Evolutionary conservation across 2,888 invertebrate genomes (phyloP).

Genomic region (Drosophila kambysellisi): DNA sequence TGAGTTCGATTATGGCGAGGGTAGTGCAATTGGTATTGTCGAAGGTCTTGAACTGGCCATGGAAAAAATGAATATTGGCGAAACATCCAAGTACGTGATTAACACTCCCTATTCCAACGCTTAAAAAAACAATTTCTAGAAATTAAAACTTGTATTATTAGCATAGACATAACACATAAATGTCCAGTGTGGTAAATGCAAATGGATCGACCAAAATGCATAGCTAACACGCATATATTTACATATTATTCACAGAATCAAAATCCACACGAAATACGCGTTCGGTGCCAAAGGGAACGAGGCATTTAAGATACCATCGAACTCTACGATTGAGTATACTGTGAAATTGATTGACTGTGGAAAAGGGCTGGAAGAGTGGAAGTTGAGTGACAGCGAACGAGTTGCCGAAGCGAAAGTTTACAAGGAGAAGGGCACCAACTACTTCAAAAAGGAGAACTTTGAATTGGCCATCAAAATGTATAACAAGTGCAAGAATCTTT

Average conservation of each 20-base stretch:
- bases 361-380: conserved; percentile 93
- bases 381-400: conserved; percentile 91
- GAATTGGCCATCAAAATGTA: conserved; percentile 94
- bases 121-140: neutral
- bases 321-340: conserved; percentile 92
- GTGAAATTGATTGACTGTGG: conserved; percentile 94
- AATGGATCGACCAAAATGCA: neutral
- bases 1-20: conserved; percentile 94
- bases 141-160: neutral
- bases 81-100: conserved; percentile 87
- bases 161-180: neutral
- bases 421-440: conserved; percentile 96
- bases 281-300: conserved; percentile 90
- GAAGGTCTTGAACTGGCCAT: conserved; percentile 93
- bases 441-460: conserved; percentile 93
- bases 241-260: conserved; percentile 85
- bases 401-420: conserved; percentile 92
- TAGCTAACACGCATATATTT: neutral
- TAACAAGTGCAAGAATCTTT: conserved; percentile 87
- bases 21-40: conserved; percentile 90
- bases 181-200: neutral
- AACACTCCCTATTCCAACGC: neutral
- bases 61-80: conserved; percentile 92
- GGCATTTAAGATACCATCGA: conserved; percentile 91
- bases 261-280: conserved; percentile 91